Conservation (phyloP, 2,797 vertebrate species). For the Glossophaga mutica region DNA sequence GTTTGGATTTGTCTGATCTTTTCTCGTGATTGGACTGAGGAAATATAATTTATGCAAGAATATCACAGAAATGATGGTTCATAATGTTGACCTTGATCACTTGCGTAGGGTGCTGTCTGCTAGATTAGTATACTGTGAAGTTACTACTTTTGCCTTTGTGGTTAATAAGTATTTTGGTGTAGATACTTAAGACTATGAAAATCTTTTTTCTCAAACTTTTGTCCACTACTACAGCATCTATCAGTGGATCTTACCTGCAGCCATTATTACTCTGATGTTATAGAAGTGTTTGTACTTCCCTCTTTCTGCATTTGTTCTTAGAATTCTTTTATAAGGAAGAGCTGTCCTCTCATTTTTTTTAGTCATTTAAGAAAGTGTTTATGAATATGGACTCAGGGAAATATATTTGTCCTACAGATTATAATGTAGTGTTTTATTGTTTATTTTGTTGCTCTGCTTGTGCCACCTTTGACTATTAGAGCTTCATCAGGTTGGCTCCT, state of each 20-base stretch:
- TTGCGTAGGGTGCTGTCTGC: not conserved
- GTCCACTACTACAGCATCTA: not conserved
- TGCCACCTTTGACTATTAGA: not conserved
- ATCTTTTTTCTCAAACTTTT: not conserved
- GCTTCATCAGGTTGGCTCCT: not conserved
- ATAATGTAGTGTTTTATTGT: not conserved
- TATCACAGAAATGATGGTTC: not conserved
- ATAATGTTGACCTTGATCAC: not conserved
- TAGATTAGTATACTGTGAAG: not conserved
- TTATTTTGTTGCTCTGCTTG: not conserved
- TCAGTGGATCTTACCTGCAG: not conserved
- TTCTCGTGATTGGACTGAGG: not conserved
- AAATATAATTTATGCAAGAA: not conserved
- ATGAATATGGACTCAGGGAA: not conserved
- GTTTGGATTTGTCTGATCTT: not conserved
- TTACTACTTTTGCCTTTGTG: not conserved
- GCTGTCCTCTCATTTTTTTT: not conserved
- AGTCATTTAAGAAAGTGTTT: not conserved
- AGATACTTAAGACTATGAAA: not conserved
- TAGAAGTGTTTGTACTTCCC: not conserved
- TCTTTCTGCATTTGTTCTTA: not conserved
- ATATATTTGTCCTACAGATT: not conserved
- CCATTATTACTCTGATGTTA: not conserved
- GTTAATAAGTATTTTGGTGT: not conserved
- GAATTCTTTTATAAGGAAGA: not conserved